Base-by-base conservation (phyloP, 2,113 vertebrate species). In the Hoplias malabaricus region DNA sequence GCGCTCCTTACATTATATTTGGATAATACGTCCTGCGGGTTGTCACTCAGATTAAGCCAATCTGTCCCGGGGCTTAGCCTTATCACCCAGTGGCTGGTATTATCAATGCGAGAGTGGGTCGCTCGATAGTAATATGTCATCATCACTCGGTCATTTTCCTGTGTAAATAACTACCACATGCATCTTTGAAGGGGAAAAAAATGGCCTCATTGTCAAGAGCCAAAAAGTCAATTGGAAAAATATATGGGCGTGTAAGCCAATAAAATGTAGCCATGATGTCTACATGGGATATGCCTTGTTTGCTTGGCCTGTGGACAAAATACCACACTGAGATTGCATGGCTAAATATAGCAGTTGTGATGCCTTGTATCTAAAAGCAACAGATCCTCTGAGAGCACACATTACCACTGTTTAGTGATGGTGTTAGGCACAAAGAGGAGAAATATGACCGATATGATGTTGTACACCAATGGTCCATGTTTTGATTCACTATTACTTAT, bases 41-140 rank as follows among this genome's bases (percentile, higher is more conserved):
- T 88, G 87, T 88, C 88, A 84, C 69, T 88, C 86, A 88, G 87
- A 90, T 91, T 90, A 85, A 84, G 89, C 86, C 89, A 88, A 88
- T 88, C 85, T 86, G 84, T 86, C 84, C 80, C 73, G 31, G 84
- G 84, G 86, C 69, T 84, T 83, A 79, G 69, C 65, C 76, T 88
- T 87, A 87, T 89, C 86, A 13, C 73, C 74, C 75, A 29, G 80
- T 69, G 74, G 66, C 78, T 73, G 83, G 72, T 68, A 87, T 80
- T 79, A 85, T 84, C 83, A 85, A 62, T 80, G 67, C 65, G 81
- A 84, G 83, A 46, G 57, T n/a, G 84, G 78, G 77, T 69, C 67
- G 21, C 71, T 77, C 79, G 29, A 19, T 85, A 87, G 81, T 71
- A 87, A 87, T 85, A 87, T 88, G 83, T 77, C 75, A 80, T 89